Evolutionary conservation across 2,113 vertebrate genomes (phyloP).

Genomic region (Caretta caretta): DNA sequence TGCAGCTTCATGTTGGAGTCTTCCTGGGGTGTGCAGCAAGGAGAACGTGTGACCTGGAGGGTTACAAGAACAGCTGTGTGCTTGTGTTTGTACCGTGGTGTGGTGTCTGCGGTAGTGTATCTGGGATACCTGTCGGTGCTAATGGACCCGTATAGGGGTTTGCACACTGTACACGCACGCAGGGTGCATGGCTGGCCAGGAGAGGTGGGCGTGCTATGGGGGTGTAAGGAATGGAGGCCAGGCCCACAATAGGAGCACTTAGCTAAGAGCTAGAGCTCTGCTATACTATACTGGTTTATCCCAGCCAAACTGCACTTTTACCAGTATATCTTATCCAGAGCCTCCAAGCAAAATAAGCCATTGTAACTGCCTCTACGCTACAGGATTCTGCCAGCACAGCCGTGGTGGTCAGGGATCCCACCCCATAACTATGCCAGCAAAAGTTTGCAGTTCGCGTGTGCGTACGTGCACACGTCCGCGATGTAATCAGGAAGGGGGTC

Average conservation of each 20-base stretch:
- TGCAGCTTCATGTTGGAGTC: not conserved
- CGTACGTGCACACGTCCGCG: not conserved
- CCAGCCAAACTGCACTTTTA: not conserved
- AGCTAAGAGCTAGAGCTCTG: not conserved
- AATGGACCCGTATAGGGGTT: not conserved
- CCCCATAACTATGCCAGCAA: not conserved
- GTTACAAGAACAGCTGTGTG: not conserved
- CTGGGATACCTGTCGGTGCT: not conserved
- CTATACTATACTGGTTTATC: not conserved
- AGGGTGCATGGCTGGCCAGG: not conserved
- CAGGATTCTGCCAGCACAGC: not conserved
- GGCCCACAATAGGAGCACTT: not conserved
- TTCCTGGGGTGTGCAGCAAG: not conserved
- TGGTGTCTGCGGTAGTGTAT: not conserved
- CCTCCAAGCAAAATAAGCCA: not conserved
- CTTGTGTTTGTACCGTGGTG: not conserved
- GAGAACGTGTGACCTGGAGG: not conserved
- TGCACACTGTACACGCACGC: not conserved
- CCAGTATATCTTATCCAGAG: not conserved
- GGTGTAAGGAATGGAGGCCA: not conserved
- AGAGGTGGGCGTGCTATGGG: not conserved
- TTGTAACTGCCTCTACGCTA: not conserved
- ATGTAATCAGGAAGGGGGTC: not conserved
- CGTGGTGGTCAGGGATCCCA: not conserved
- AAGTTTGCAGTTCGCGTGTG: not conserved